Percentiles rank a stretch among this genome's conserved stretches.
Evolutionary conservation across 2,888 invertebrate species (phyloP).

Genomic region (Isoperla grammatica): DNA sequence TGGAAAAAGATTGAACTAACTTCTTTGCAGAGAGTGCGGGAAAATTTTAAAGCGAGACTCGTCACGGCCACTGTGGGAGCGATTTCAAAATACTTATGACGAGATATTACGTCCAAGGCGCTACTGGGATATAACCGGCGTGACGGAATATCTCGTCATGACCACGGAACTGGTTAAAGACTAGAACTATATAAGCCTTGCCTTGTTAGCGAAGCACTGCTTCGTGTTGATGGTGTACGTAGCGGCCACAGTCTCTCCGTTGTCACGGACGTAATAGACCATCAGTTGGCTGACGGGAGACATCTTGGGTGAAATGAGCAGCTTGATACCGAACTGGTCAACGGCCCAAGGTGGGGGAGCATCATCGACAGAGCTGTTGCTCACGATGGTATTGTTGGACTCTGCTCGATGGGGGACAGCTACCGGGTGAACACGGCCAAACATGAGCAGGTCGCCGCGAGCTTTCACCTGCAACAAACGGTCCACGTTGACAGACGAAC

Average conservation of each 20-base stretch:
- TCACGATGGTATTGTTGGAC: not conserved
- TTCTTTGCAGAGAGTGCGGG: no score
- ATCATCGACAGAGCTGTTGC: not conserved
- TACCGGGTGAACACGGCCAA: constrained; percentile 37
- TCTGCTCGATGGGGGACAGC: not conserved
- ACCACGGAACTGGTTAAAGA: no score
- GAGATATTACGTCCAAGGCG: no score
- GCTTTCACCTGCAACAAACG: constrained; percentile 39
- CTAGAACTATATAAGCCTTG: no score
- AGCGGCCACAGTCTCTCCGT: constrained; percentile 53
- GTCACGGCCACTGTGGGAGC: no score
- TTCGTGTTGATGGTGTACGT: constrained; percentile 50
- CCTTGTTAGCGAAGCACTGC: constrained; percentile 55
- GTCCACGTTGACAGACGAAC: not conserved
- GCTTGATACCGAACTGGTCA: constrained; percentile 24
- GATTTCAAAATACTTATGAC: no score
- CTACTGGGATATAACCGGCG: no score
- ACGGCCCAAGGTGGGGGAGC: not conserved
- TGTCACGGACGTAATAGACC: constrained; percentile 51
- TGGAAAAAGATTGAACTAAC: no score
- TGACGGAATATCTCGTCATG: no score
- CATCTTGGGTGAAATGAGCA: constrained; percentile 49
- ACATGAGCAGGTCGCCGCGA: constrained; percentile 39
- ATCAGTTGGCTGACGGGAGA: constrained; percentile 50
- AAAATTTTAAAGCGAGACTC: no score